These are phyloP conservation scores for Holothuria leucospilota DNA, from an alignment of 53 echinoderm and acorn worm species.

Conservation along the genomic window DNA sequence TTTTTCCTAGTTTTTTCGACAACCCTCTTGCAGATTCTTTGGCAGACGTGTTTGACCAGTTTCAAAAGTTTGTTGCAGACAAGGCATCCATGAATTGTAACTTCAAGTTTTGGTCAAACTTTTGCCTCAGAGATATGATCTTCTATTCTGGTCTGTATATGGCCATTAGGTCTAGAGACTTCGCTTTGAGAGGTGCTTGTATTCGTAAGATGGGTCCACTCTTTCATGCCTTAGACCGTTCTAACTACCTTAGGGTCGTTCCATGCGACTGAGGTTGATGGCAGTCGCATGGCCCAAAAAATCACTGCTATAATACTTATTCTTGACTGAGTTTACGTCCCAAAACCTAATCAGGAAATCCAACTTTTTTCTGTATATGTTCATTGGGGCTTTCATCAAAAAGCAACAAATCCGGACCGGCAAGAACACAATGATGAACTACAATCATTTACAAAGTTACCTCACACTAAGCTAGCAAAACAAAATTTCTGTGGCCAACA, in stretches of 20 bases:
- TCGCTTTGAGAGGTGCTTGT: slow-evolving; percentile 20
- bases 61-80: not conserved
- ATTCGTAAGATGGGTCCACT: slow-evolving; percentile 19
- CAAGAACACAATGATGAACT: too few species aligned
- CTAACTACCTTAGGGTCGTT: slow-evolving; percentile 24
- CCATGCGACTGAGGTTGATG: too few species aligned
- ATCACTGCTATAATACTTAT: slow-evolving; percentile 33
- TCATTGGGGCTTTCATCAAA: slow-evolving; percentile 66
- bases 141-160: slow-evolving; percentile 11
- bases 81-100: not conserved
- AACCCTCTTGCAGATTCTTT: not conserved
- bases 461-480: too few species aligned
- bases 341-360: slow-evolving; percentile 15
- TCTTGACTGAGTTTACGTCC: slow-evolving; percentile 13
- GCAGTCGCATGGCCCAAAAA: slow-evolving; percentile 68
- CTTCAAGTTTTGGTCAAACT: slow-evolving; percentile 36
- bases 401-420: slow-evolving; percentile 25
- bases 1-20: slow-evolving; percentile 16
- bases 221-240: slow-evolving; percentile 43
- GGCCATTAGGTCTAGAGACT: slow-evolving; percentile 32
- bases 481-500: too few species aligned
- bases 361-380: not conserved
- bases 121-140: slow-evolving; percentile 15
- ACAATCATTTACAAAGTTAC: too few species aligned
- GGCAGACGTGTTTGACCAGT: not conserved